phyloP scores from a whole-genome alignment of 2,888 invertebrate genomes.

The Oscheius onirici region DNA sequence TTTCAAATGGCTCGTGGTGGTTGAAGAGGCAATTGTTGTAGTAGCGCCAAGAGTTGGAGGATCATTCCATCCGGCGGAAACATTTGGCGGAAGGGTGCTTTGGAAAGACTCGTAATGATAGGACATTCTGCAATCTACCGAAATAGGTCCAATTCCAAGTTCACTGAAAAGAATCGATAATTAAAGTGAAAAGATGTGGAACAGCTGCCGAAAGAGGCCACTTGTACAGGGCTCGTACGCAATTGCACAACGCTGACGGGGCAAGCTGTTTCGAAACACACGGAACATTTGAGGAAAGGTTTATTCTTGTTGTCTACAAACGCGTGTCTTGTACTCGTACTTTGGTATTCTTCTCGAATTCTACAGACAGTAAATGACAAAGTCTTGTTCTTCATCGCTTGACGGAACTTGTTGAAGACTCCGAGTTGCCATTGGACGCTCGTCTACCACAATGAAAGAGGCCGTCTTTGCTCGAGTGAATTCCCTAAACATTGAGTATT shows the following conservation, averaged over 20 bases:
- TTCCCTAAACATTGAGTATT: background rate
- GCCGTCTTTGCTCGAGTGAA: background rate
- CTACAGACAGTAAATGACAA: constrained; percentile 8
- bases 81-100: background rate
- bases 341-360: background rate
- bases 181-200: no score
- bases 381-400: background rate
- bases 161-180: no score
- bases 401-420: background rate
- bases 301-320: no score
- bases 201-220: no score
- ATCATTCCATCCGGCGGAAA: constrained; percentile 8
- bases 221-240: no score
- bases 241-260: no score
- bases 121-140: background rate
- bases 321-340: background rate
- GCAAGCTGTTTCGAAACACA: no score
- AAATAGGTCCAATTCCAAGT: background rate
- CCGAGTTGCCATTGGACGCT: background rate
- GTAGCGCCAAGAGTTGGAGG: constrained; percentile 4
- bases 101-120: constrained; percentile 9
- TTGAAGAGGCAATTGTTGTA: background rate
- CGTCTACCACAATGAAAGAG: background rate
- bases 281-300: no score
- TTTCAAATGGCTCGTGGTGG: background rate